Evolutionary conservation across 2,888 invertebrate genomes (phyloP), one percentile per base, ranked within the genome.

Genomic region (Hyppa rectilinea): DNA sequence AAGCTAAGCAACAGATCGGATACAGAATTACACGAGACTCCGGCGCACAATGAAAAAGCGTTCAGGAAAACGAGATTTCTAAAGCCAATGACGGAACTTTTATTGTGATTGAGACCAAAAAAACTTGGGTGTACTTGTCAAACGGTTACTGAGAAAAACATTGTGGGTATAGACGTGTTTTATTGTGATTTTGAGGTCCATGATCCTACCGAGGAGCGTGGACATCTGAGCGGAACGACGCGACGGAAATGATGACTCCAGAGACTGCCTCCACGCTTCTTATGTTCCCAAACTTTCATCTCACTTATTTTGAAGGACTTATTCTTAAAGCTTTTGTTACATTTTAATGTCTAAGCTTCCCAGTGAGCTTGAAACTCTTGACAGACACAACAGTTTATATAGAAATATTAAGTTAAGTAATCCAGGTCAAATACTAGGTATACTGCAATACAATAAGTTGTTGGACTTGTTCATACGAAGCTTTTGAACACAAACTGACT

Each of bases 221-320:
- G 38, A 81, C 77, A 70, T 34, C 65, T 63, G 52, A 83, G 75
- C 81, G 81, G 74, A 83, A 83, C 83, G 78, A 65, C 9, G 40
- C 71, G 67, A 66, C 52, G 55, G 67, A 69, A 68, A 58, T 56
- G 52, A 72, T 52, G 50, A 31, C 52, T 69, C 60, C 77, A 56
- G 76, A 74, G 20, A 74, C 9, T 31, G 53, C 23, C 34, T 67
- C 47, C 45, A 38, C 62, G 43, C 38, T 60, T 63, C 53, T 67
- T 47, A 61, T n/a, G 50, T 56, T 71, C 63, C 50, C 63, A 59
- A 50, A 67, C 68, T 72, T 65, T 73, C 58, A 55, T 69, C 47
- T 47, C 34, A 68, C 63, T 78, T 62, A 74, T 69, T 66, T 53
- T 50, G 26, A 71, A n/a, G 38, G 14, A n/a, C 60, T 40, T 40